Percentiles rank a stretch among this genome's conserved stretches.
Evolutionary conservation across 2,113 vertebrate species (phyloP).

Genomic region (Bettongia penicillata): DNA sequence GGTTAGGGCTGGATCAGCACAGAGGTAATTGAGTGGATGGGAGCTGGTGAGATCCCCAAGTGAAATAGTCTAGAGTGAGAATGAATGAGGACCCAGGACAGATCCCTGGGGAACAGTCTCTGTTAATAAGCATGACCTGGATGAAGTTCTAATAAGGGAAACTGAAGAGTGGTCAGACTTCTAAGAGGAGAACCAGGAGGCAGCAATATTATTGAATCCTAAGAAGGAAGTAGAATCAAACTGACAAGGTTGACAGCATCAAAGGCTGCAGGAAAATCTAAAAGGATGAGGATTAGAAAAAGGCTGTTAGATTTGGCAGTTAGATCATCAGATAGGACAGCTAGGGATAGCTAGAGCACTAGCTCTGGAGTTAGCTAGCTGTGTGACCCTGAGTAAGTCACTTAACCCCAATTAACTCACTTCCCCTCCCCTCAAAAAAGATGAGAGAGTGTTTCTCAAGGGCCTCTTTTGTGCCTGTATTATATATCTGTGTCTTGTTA

Average conservation of each 20-base stretch:
- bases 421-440: no score
- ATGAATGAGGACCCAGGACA: background rate
- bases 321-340: background rate
- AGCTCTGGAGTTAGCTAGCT: no score
- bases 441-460: no score
- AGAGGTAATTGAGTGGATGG: background rate
- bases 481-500: no score
- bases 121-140: background rate
- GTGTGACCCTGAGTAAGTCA: no score
- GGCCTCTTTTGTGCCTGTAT: no score
- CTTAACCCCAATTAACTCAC: no score
- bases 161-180: no score
- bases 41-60: background rate
- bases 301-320: background rate
- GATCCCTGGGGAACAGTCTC: background rate
- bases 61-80: background rate
- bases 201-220: background rate
- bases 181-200: background rate
- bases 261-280: background rate
- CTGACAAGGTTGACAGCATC: background rate
- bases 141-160: background rate
- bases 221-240: fast-evolving
- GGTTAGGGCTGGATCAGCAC: background rate
- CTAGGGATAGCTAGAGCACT: no score
- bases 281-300: background rate